These are phyloP conservation scores for Apolygus lucorum DNA, from an alignment of 1,140 invertebrate genomes.

Conservation along the genomic window DNA sequence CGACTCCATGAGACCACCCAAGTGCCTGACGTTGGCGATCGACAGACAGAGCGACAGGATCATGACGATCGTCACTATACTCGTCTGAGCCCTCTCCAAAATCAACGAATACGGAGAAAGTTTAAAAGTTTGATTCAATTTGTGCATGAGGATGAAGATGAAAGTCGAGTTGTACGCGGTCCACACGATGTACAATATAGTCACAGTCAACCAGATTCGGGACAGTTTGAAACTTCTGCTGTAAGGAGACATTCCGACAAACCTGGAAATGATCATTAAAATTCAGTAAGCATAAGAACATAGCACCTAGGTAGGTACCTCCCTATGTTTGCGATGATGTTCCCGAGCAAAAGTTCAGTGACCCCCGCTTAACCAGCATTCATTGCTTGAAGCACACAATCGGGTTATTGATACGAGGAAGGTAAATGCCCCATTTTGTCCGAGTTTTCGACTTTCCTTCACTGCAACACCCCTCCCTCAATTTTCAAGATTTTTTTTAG, in stretches of 20 bases:
- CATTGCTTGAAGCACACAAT: too few relatives aligned
- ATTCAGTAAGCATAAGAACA: too few relatives aligned
- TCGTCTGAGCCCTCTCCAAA: slow-evolving; percentile 19
- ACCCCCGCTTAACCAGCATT: too few relatives aligned
- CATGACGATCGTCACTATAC: slow-evolving; percentile 5
- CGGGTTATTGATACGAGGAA: too few relatives aligned
- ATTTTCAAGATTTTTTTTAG: too few relatives aligned
- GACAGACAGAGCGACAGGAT: background rate
- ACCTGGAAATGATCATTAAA: too few relatives aligned
- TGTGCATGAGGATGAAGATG: slow-evolving; percentile 18
- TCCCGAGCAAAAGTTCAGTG: too few relatives aligned
- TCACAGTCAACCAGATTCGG: background rate
- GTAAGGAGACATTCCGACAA: background rate
- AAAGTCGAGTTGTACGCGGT: background rate
- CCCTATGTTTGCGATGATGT: too few relatives aligned
- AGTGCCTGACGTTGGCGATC: background rate
- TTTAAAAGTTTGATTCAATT: slow-evolving; percentile 15
- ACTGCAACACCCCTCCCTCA: too few relatives aligned
- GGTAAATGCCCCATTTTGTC: too few relatives aligned
- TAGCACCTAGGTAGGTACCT: too few relatives aligned
- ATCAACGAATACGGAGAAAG: slow-evolving; percentile 21
- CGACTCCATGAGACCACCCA: slow-evolving; percentile 5
- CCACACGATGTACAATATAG: background rate
- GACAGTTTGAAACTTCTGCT: background rate
- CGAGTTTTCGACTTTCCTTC: too few relatives aligned